Evolutionary conservation across 2,888 invertebrate genomes (phyloP).

Genomic region (Myathropa florea): DNA sequence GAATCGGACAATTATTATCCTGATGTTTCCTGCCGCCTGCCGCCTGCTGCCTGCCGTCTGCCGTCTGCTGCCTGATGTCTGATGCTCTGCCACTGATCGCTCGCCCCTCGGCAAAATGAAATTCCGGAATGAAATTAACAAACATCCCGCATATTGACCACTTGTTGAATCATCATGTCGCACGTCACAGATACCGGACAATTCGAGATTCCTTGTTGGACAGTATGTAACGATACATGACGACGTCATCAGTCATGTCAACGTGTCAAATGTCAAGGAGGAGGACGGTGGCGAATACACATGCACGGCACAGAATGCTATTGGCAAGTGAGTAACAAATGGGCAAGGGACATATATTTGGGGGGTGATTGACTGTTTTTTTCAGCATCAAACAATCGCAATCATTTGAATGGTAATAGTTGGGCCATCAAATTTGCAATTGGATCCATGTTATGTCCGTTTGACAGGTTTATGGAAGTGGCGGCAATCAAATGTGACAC

Average conservation of each 20-base stretch:
- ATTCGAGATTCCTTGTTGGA: slow-evolving; percentile 91
- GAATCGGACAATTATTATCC: slow-evolving; percentile 34
- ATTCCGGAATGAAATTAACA: slow-evolving; percentile 38
- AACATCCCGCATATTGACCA: slow-evolving; percentile 50
- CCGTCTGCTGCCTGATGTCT: not conserved
- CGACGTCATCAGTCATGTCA: slow-evolving; percentile 95
- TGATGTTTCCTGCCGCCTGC: slow-evolving; percentile 7
- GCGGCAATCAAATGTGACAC: not conserved
- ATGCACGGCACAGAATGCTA: slow-evolving; percentile 91
- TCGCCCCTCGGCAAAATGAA: not conserved
- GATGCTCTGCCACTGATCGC: slow-evolving; percentile 9
- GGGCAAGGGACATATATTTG: not conserved
- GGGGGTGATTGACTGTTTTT: not conserved
- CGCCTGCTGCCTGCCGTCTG: not conserved
- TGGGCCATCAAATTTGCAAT: not conserved
- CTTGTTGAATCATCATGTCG: slow-evolving; percentile 39
- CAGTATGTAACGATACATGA: slow-evolving; percentile 96
- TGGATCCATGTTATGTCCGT: not conserved
- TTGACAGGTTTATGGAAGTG: not conserved
- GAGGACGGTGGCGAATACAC: slow-evolving; percentile 95
- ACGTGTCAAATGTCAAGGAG: slow-evolving; percentile 92
- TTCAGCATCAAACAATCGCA: not conserved
- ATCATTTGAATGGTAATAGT: not conserved
- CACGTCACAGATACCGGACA: slow-evolving; percentile 79
- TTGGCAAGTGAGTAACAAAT: slow-evolving; percentile 83